Percentiles rank a stretch among this genome's conserved stretches.
Evolutionary conservation across 2,113 vertebrate species (phyloP).

Genomic region (Misgurnus mizolepis): DNA sequence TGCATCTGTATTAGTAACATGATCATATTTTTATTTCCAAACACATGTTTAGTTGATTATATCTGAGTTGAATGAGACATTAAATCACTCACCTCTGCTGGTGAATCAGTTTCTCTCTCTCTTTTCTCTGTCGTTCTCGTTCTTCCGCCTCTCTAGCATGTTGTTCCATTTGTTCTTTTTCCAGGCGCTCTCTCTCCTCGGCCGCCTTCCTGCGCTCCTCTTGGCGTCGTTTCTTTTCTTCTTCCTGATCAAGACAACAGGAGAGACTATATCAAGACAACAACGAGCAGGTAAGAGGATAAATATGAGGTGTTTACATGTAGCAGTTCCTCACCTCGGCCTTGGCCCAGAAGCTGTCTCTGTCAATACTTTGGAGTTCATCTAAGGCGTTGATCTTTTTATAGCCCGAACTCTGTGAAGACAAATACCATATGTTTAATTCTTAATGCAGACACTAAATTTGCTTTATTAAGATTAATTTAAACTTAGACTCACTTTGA

Average conservation of each 20-base stretch:
- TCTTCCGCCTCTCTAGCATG: conserved; percentile 77
- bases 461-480: too few species aligned
- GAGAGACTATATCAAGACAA: background rate
- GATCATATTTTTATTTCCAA: background rate
- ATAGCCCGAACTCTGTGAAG: conserved; percentile 86
- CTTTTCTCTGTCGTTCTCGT: conserved; percentile 73
- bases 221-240: conserved; percentile 78
- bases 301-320: conserved; percentile 60
- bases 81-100: conserved; percentile 71
- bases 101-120: conserved; percentile 68
- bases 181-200: conserved; percentile 72
- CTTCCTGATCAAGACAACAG: conserved; percentile 72
- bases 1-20: background rate
- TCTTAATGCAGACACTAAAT: too few species aligned
- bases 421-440: background rate
- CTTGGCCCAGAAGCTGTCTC: conserved; percentile 89
- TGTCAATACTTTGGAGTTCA: conserved; percentile 85
- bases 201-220: conserved; percentile 75
- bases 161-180: conserved; percentile 75
- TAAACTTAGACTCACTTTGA: background rate
- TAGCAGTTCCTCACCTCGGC: conserved; percentile 76
- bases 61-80: background rate
- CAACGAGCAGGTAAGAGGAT: background rate
- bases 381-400: conserved; percentile 84
- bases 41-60: background rate